Evolutionary conservation across 1,140 invertebrate species (phyloP), one percentile per base, ranked within the genome.

Genomic region (Elymnias hypermnestra): DNA sequence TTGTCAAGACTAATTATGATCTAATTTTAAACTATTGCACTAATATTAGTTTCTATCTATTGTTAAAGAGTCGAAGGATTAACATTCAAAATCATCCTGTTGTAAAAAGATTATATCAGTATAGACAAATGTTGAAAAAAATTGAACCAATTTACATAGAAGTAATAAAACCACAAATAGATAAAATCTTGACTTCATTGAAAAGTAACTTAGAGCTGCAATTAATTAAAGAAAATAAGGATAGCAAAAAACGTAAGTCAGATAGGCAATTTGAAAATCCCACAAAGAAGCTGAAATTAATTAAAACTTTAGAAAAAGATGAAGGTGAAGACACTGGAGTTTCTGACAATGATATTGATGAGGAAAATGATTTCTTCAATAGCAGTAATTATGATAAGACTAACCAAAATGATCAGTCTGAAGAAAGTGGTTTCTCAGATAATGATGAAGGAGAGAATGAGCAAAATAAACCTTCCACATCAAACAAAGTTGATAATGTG

Each of bases 11-110:
- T 3, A 92, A 94, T 63, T 91, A 92, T 70, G 88, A 92, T 55
- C 68, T 95, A 7, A 88, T 92, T 55, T 78, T 94, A 50, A 94
- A 94, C 76, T 97, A 98, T 68, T 94, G 92, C 56, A 91, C 90
- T 10, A 97, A 97, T 75, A 92, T 97, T 12, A 89, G 90, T 15
- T 97, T 95, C 82, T 98, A 97, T 81, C 71, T 98, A 46, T 87
- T 95, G 53, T 61, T 98, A 1, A 97, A 96, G 87, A 87, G 90
- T 26, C 92, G 92, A 72, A 90, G 89, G 53, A 76, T 88, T 21
- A 86, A 88, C 38, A 87, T 95, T 9, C 89, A 91, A 58, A 90
- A 91, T 50, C 97, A 98, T 89, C 96, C 96, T 18, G 91, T 97
- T 18, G 91, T 95, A 10, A 94, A 95, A 77, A 87, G 93, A 49